Evolutionary conservation across 1,140 invertebrate genomes (phyloP).

Genomic region (Polyergus mexicanus): DNA sequence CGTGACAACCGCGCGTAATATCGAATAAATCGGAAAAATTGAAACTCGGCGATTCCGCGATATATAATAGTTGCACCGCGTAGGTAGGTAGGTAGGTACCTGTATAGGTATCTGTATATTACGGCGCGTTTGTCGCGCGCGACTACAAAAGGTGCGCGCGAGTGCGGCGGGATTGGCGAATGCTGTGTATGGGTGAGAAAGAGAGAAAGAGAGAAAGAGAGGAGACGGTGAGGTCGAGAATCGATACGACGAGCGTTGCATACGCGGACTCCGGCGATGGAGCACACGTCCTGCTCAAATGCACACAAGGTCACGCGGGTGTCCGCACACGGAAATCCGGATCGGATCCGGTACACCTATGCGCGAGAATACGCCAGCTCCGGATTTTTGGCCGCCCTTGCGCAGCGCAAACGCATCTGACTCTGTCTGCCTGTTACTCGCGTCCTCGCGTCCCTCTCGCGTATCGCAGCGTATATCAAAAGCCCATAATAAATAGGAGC

Average conservation of each 20-base stretch:
- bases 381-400: constrained; percentile 51
- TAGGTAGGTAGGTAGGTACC: background rate
- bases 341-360: constrained; percentile 74
- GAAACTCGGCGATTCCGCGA: constrained; percentile 57
- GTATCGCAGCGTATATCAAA: constrained; percentile 79
- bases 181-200: constrained; percentile 37
- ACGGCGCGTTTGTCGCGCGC: constrained; percentile 49
- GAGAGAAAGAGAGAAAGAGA: constrained; percentile 28
- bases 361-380: constrained; percentile 58
- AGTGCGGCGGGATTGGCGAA: constrained; percentile 37
- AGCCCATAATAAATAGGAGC: constrained; percentile 80
- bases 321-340: constrained; percentile 84
- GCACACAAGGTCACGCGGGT: constrained; percentile 82
- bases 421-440: constrained; percentile 27
- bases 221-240: constrained; percentile 36
- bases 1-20: constrained; percentile 62
- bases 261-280: constrained; percentile 70
- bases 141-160: constrained; percentile 54
- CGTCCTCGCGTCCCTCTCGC: background rate
- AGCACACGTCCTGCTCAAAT: constrained; percentile 80
- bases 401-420: constrained; percentile 32
- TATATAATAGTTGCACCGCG: constrained; percentile 16
- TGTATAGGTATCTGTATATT: constrained; percentile 42
- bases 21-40: constrained; percentile 65
- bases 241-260: constrained; percentile 78